Evolutionary conservation across 2,888 invertebrate genomes (phyloP), one percentile per base, ranked within the genome.

Genomic region (Adelognathus sp.): DNA sequence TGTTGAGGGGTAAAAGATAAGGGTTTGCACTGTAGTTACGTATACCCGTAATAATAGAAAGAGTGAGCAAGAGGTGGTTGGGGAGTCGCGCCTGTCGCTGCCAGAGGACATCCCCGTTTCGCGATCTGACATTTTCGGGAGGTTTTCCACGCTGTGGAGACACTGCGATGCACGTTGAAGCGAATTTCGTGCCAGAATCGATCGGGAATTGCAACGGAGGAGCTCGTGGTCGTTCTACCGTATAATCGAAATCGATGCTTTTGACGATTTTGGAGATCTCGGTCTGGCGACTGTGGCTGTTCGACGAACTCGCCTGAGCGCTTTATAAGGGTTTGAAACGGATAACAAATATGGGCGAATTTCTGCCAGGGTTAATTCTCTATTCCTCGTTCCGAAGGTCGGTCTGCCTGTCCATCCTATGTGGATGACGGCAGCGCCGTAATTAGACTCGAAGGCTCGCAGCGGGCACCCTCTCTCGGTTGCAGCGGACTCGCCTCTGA

Each of bases 171-270:
- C 61, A 66, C 24, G 16, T 27, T 41, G 33, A 14, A 60, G 52
- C 36, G 63, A 63, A 72, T 77, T 79, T 44, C 71, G 58, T 79
- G 81, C 79, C 79, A 79, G 74, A 75, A 79, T 64, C 69, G 79
- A 67, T 71, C 54, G 36, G 5, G 14, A 74, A 66, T 60, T 33
- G 74, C 36, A 44, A 63, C 31, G 46, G 56, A 61, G 21, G 24
- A 3, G 9, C 41, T 4, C 50, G 39, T 18, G 39, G 36, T 24
- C 41, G 54, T 36, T 71, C 71, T 60, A 27, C 52, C 75, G 75
- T 54, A 24, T 75, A 75, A 74, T 79, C 79, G 66, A 66, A 79
- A 75, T 79, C 71, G 79, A 75, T 79, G 79, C 79, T 79, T 79
- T 79, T 79, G 79, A 79, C 74, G 78, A 74, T 79, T 66, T 46